Evolutionary conservation across 2,113 vertebrate species (phyloP), one percentile per base, ranked within the genome.

Genomic region (Dromas ardeola): DNA sequence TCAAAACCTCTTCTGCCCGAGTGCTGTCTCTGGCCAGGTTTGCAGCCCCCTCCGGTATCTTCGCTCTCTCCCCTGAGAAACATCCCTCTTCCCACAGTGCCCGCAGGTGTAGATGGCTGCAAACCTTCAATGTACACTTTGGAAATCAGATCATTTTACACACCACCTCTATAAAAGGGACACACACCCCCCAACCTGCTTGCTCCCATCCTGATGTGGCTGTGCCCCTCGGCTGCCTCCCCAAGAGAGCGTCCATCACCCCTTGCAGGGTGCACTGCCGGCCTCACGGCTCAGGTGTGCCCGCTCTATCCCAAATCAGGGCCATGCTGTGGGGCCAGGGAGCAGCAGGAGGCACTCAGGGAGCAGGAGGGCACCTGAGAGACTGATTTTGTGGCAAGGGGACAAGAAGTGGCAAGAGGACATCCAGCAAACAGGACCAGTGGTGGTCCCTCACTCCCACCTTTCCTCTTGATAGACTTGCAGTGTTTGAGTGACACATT

Each of bases 121-220:
- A 86, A 63, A 67, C 32, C 58, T 43, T 22, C 1, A 0, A 9
- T 7, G 3, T 9, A 6, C 6, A 11, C 32, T 86, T 81, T 50
- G 49, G 77, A 86, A 77, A 93, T 50, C 8, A 42, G 27, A 30
- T 15, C 2, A 3, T 55, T 89, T 89, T 38, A n/a, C 16, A 61
- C 58, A n/a, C 10, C 2, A 4, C 5, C n/a, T 43, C 17, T 27
- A 2, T 34, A 43, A 74, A 66, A 55, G 0, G 4, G 14, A 49
- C n/a, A n/a, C n/a, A n/a, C n/a, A n/a, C n/a, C 8, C 15, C 25
- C 23, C 40, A 79, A 45, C 13, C 61, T 67, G 16, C 18, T 82
- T 36, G 7, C 15, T 11, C 10, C 30, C 3, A 1, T 69, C 36
- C 19, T 0, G 0, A 27, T 7, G 0, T 5, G 21, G 62, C 25